A percentile compares a stretch with the other conserved stretches of the same genome.
phyloP scores from a whole-genome alignment of 2,797 vertebrate genomes.

The Sebastolobus altivelis region DNA sequence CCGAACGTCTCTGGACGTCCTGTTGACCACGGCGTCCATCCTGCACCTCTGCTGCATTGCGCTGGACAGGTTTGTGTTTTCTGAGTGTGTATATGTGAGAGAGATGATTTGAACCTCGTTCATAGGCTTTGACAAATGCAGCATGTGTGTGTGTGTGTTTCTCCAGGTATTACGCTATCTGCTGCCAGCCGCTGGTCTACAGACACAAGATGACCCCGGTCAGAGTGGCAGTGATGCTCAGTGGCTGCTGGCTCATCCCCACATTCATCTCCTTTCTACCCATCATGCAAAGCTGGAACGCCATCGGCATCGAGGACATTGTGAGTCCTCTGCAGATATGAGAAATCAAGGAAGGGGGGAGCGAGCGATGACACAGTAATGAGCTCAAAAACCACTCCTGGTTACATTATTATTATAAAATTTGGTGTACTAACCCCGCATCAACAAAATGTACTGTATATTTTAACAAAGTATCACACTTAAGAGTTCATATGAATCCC shows the following conservation, averaged over 20 bases:
- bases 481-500: slow-evolving; percentile 29
- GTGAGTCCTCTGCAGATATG: slow-evolving; percentile 75
- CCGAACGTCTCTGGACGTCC: slow-evolving; percentile 87
- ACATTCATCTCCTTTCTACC: slow-evolving; percentile 89
- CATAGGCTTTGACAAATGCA: neutral
- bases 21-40: slow-evolving; percentile 87
- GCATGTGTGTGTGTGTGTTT: slow-evolving; percentile 1
- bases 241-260: slow-evolving; percentile 88
- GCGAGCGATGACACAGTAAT: neutral
- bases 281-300: slow-evolving; percentile 90
- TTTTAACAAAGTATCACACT: slow-evolving; percentile 1
- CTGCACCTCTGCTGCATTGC: slow-evolving; percentile 89
- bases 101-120: neutral
- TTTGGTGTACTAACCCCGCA: neutral
- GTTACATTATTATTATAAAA: neutral
- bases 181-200: slow-evolving; percentile 89
- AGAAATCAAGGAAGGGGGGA: neutral
- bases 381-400: neutral
- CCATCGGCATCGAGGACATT: slow-evolving; percentile 88
- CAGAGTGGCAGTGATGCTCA: slow-evolving; percentile 86
- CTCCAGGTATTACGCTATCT: slow-evolving; percentile 88
- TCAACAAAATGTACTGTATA: neutral
- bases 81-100: slow-evolving; percentile 12
- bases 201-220: slow-evolving; percentile 89
- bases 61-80: slow-evolving; percentile 83